phyloP scores from a whole-genome alignment of 2,888 invertebrate genomes.

The Nesidiocoris tenuis region DNA sequence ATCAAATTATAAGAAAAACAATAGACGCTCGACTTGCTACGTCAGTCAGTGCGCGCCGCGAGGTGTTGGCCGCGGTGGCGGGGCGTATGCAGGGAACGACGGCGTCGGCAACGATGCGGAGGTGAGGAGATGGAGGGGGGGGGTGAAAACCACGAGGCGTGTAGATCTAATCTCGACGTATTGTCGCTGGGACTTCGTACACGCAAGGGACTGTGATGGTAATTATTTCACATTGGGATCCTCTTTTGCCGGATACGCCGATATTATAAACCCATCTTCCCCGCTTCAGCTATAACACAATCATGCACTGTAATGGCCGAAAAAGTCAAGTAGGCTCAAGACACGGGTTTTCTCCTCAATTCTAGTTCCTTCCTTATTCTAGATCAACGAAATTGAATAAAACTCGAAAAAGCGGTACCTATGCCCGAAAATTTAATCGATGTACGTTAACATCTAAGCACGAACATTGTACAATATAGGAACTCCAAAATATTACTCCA shows the following conservation, averaged over 20 bases:
- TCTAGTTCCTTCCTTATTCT: too few species aligned
- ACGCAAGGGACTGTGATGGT: conserved; percentile 41
- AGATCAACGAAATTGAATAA: too few species aligned
- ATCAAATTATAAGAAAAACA: conserved; percentile 38
- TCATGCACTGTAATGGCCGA: too few species aligned
- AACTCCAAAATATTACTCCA: too few species aligned
- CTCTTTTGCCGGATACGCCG: conserved; percentile 40
- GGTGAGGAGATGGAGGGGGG: neutral
- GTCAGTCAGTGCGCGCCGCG: too few species aligned
- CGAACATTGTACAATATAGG: too few species aligned
- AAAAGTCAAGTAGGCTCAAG: too few species aligned
- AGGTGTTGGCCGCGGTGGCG: neutral
- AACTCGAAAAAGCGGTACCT: too few species aligned
- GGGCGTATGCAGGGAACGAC: neutral
- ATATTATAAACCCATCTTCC: conserved; percentile 41
- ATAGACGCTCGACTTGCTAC: conserved; percentile 10
- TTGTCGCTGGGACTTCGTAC: conserved; percentile 39
- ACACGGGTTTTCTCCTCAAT: too few species aligned
- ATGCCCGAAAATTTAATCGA: too few species aligned
- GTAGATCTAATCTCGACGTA: conserved; percentile 41
- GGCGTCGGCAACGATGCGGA: neutral
- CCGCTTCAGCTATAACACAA: too few species aligned
- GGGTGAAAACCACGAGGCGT: conserved; percentile 31
- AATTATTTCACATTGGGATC: conserved; percentile 42
- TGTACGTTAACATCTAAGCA: too few species aligned